Percentiles rank a stretch among this genome's conserved stretches.
Evolutionary conservation across 2,113 vertebrate genomes (phyloP).

Genomic region (Corvus moneduloides): DNA sequence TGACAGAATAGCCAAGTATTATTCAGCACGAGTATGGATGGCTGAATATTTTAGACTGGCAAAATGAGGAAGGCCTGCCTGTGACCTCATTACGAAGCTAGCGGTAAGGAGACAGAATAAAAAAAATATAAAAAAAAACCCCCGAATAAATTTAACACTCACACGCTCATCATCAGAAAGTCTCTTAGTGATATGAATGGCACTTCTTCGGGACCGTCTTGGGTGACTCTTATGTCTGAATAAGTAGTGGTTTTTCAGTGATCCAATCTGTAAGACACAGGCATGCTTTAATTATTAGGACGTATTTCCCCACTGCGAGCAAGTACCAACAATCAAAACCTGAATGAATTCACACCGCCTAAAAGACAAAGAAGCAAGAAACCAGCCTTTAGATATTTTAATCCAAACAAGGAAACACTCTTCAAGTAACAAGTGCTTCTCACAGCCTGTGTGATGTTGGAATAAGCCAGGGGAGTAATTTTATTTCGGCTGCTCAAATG

Average conservation of each 20-base stretch:
- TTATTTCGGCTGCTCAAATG: background rate
- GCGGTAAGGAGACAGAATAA: background rate
- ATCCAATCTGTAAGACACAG: conserved; percentile 85
- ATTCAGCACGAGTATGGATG: background rate
- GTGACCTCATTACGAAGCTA: background rate
- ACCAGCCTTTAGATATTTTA: background rate
- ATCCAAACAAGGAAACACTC: background rate
- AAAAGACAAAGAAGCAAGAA: background rate
- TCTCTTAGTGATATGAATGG: conserved; percentile 86
- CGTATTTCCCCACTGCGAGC: background rate
- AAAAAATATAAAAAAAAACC: background rate
- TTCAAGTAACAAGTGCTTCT: background rate
- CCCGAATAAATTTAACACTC: conserved; percentile 20
- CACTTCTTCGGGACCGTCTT: conserved; percentile 86
- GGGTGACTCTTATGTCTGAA: conserved; percentile 88
- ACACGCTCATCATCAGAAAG: conserved; percentile 92
- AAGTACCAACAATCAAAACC: background rate
- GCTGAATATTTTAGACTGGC: background rate
- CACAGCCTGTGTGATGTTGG: background rate
- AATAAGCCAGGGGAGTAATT: background rate
- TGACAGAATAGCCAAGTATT: background rate
- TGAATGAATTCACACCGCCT: background rate
- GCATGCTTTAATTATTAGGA: background rate
- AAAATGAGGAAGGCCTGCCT: background rate
- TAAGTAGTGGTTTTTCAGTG: conserved; percentile 92